phyloP scores from a whole-genome alignment of 2,113 vertebrate species.

The Hippocampus barbouri region DNA sequence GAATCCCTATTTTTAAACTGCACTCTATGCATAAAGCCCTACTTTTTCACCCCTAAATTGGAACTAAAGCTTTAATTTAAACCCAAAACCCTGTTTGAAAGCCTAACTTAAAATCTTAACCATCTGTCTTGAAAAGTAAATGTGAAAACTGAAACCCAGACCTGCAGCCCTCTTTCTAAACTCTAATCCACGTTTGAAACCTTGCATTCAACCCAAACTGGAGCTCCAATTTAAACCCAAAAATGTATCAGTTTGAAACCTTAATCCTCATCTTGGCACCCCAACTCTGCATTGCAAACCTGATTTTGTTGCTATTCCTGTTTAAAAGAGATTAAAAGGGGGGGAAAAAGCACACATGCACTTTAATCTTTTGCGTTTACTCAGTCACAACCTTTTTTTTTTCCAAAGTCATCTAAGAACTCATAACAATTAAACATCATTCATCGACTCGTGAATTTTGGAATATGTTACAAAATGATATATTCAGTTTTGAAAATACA shows the following conservation, averaged over 20 bases:
- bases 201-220: background rate
- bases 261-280: background rate
- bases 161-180: background rate
- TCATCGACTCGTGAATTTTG: conserved; percentile 49
- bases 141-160: background rate
- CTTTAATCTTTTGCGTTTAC: conserved; percentile 51
- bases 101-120: no score
- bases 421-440: conserved; percentile 58
- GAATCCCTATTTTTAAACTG: no score
- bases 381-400: conserved; percentile 48
- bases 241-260: background rate
- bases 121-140: no score
- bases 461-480: conserved; percentile 63
- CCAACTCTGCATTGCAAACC: background rate
- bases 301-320: no score
- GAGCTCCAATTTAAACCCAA: background rate
- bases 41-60: no score
- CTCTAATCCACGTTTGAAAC: background rate
- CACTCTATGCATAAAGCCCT: no score
- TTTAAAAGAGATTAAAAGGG: background rate
- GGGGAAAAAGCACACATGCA: conserved; percentile 3
- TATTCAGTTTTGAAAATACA: conserved; percentile 50
- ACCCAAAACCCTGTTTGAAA: no score
- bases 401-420: conserved; percentile 54
- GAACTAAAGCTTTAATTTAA: no score